A percentile compares a stretch with the other conserved stretches of the same genome.
Evolutionary conservation across 2,797 vertebrate genomes (phyloP).

Genomic region (Bufotes viridis): DNA sequence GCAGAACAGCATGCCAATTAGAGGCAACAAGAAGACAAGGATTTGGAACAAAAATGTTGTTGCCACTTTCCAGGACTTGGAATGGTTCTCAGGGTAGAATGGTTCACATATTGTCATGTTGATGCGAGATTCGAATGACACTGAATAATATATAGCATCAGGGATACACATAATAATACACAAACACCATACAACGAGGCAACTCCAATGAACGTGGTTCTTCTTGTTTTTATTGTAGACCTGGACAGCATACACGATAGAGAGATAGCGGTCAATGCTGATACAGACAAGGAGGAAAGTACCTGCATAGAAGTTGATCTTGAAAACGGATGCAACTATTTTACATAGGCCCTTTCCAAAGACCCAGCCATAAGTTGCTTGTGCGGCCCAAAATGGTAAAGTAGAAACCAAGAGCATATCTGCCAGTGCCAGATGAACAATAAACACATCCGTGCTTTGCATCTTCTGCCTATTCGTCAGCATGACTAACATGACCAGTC

Average conservation of each 20-base stretch:
- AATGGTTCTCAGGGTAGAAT: constrained; percentile 40
- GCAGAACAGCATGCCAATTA: constrained; percentile 78
- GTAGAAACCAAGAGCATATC: constrained; percentile 82
- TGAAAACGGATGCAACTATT: constrained; percentile 79
- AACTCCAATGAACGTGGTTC: constrained; percentile 55
- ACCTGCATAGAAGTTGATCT: constrained; percentile 76
- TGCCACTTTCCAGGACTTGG: constrained; percentile 18
- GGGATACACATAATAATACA: constrained; percentile 70
- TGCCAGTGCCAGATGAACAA: constrained; percentile 80
- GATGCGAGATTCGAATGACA: constrained; percentile 58
- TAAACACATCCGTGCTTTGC: constrained; percentile 82
- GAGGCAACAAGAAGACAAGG: constrained; percentile 69
- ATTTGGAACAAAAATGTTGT: constrained; percentile 65
- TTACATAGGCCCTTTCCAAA: constrained; percentile 81
- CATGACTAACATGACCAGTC: constrained; percentile 76
- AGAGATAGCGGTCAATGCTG: constrained; percentile 73
- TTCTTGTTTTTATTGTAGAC: constrained; percentile 67
- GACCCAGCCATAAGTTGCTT: constrained; percentile 76
- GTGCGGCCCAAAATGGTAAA: constrained; percentile 79
- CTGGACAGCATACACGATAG: constrained; percentile 71
- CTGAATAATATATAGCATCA: constrained; percentile 66
- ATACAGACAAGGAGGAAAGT: constrained; percentile 73
- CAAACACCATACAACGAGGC: constrained; percentile 65
- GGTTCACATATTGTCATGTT: constrained; percentile 64
- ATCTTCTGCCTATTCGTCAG: constrained; percentile 69